Evolutionary conservation across 2,797 vertebrate species (phyloP).

Genomic region (Balearica regulorum): DNA sequence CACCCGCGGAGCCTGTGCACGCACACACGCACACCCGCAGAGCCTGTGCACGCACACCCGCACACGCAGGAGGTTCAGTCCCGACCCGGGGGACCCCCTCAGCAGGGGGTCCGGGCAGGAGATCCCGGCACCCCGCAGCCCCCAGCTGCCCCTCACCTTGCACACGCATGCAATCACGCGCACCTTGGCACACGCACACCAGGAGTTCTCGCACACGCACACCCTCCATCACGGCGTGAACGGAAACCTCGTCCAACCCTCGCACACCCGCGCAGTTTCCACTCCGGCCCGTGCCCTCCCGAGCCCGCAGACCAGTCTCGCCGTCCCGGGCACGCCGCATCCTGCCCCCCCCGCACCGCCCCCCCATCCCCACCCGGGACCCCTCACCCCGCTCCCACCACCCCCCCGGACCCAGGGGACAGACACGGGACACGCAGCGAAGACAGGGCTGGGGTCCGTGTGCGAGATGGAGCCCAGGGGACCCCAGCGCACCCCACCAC

Average conservation of each 20-base stretch:
- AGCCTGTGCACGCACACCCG: background rate
- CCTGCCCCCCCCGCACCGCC: background rate
- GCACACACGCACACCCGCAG: background rate
- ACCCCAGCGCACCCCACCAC: background rate
- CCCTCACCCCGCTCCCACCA: background rate
- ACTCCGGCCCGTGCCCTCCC: background rate
- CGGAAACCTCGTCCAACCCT: background rate
- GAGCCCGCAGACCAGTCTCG: background rate
- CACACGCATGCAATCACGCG: no score
- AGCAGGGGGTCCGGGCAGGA: background rate
- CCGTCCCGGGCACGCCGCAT: background rate
- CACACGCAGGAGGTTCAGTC: background rate
- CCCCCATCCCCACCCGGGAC: background rate
- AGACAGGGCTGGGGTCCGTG: background rate
- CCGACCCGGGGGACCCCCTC: background rate
- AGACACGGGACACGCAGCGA: background rate
- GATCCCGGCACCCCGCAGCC: background rate
- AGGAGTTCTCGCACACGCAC: accelerated
- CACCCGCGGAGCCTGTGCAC: background rate
- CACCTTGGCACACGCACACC: background rate
- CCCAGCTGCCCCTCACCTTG: background rate
- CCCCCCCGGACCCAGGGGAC: background rate
- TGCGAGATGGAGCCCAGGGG: background rate
- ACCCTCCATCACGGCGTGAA: background rate
- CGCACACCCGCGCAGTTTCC: background rate